Base-by-base conservation (phyloP, 2,113 vertebrate species). In the Furnarius figulus region DNA sequence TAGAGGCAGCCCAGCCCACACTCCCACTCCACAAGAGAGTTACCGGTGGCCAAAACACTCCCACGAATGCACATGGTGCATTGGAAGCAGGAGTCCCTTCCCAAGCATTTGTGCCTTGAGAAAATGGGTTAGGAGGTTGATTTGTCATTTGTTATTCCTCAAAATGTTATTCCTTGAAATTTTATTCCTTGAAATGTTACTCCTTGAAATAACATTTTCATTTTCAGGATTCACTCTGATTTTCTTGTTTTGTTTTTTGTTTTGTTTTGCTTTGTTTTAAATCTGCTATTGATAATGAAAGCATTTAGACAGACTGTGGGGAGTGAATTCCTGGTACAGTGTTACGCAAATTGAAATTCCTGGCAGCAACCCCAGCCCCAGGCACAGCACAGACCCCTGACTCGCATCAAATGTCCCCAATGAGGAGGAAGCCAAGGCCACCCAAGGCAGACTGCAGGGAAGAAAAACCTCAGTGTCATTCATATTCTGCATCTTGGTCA, bases 11-110 rank as follows among this genome's bases (percentile, higher is more conserved):
- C 6, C 77, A 62, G 49, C 11, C 16, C 59, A 20, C 9, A 4
- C 12, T 42, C 63, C 31, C 46, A 39, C 4, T 58, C 31, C 22
- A 23, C 11, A 1, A 28, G 20, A 39, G 7, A 27, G 59, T 27
- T 31, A 14, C 30, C 30, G 20, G 3, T 14, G 53, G 49, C 59
- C 65, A 67, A 35, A 88, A 73, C 35, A 13, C 55, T 30, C 10
- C 70, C 46, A 33, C 2, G 0, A 72, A 53, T 18, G 9, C 44
- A 33, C 19, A 4, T 0, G 8, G 35, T 30, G 10, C 2, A 0
- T 3, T 31, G 23, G 0, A 2, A 89, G 25, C 28, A 40, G 53
- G 19, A 19, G 14, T 9, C 10, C 12, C 17, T 42, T 56, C 75
- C 28, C 22, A n/a, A 78, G 46, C 52, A 20, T 12, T 42, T 9